Percentiles rank a stretch among this genome's conserved stretches.
Conservation (phyloP, 2,797 vertebrate genomes). For the Cyclopterus lumpus region DNA sequence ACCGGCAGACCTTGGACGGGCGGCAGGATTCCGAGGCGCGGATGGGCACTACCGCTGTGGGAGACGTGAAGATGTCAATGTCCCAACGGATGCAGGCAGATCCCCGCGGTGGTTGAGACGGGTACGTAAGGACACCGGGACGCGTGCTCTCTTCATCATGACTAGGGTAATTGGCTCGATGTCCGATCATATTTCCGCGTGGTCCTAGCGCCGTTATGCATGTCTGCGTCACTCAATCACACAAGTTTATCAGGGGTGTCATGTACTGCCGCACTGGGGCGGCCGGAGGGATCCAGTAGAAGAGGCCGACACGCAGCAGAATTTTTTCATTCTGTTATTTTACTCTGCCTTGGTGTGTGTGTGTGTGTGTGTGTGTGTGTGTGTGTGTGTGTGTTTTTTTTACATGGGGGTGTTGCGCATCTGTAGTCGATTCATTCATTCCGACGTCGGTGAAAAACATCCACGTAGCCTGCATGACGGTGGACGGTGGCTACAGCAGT, state of each 20-base stretch:
- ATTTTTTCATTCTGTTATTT: no score
- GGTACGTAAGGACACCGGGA: slow-evolving; percentile 40
- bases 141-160: slow-evolving; percentile 9
- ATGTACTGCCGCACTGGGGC: slow-evolving; percentile 48
- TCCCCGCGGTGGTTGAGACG: slow-evolving; percentile 10
- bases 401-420: background rate
- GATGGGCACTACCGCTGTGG: slow-evolving; percentile 6
- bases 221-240: slow-evolving; percentile 66
- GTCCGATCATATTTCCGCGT: slow-evolving; percentile 44
- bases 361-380: no score
- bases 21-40: slow-evolving; percentile 12
- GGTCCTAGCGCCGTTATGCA: slow-evolving; percentile 69
- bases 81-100: slow-evolving; percentile 4
- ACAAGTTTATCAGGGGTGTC: slow-evolving; percentile 70
- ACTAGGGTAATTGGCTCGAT: slow-evolving; percentile 26
- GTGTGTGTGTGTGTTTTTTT: no score
- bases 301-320: slow-evolving; percentile 1
- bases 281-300: background rate
- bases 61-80: slow-evolving; percentile 36
- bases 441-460: slow-evolving; percentile 9
- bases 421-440: background rate
- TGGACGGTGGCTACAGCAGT: slow-evolving; percentile 11
- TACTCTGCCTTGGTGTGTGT: no score
- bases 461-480: slow-evolving; percentile 17
- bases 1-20: slow-evolving; percentile 52